Evolutionary conservation across 2,797 vertebrate species (phyloP).

Genomic region (Salmo trutta): DNA sequence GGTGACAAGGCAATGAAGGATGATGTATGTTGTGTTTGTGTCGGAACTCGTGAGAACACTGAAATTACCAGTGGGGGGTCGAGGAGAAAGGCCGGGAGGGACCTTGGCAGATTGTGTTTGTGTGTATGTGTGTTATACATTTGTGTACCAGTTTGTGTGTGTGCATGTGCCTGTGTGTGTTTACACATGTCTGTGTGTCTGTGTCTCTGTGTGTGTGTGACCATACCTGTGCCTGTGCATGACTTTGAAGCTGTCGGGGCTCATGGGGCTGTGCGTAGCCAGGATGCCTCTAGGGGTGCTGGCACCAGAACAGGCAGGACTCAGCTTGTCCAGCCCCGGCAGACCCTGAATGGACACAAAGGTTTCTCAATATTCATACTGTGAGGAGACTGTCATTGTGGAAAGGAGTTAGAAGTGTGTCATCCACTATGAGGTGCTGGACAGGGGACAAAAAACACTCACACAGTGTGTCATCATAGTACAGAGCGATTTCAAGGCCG

Average conservation of each 20-base stretch:
- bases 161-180: not conserved
- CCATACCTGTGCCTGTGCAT: constrained; percentile 91
- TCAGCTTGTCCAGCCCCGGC: constrained; percentile 88
- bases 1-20: not conserved
- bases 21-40: not conserved
- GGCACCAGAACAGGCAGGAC: constrained; percentile 77
- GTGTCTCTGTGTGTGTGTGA: constrained; percentile 6
- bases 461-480: too few species aligned
- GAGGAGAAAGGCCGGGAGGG: not conserved
- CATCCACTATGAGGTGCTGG: too few species aligned
- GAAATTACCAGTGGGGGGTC: not conserved
- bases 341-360: constrained; percentile 84
- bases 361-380: constrained; percentile 55
- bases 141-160: not conserved
- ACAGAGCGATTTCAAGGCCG: too few species aligned
- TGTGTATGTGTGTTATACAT: not conserved
- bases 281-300: constrained; percentile 83
- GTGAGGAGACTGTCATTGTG: not conserved
- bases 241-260: constrained; percentile 90
- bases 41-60: not conserved
- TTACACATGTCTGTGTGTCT: not conserved
- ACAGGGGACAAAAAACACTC: too few species aligned
- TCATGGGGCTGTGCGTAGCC: constrained; percentile 88
- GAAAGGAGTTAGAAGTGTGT: too few species aligned
- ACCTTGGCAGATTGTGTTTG: not conserved